phyloP scores from a whole-genome alignment of 1,140 invertebrate genomes.

The Neuroterus valhalla region DNA sequence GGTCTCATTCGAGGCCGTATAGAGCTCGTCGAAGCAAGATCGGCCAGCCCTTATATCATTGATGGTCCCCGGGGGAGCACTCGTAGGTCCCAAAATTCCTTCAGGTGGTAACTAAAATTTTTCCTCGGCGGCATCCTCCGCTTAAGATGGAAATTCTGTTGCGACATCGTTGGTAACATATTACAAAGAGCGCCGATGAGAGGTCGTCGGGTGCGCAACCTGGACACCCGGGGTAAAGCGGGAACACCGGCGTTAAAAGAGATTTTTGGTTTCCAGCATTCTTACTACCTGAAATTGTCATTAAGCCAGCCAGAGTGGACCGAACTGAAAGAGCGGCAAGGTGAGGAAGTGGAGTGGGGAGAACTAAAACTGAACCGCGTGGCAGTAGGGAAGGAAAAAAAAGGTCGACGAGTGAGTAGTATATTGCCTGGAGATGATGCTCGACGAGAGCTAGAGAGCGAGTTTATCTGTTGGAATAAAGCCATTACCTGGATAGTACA shows the following conservation, averaged over 20 bases:
- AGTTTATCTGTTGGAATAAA: slow-evolving; percentile 65
- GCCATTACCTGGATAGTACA: slow-evolving; percentile 64
- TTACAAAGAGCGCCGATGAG: slow-evolving; percentile 51
- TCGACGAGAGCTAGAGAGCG: slow-evolving; percentile 56
- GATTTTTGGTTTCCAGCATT: slow-evolving; percentile 57
- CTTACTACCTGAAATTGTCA: slow-evolving; percentile 65
- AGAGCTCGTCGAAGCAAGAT: neutral
- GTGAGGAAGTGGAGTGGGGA: slow-evolving; percentile 13
- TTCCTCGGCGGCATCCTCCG: slow-evolving; percentile 30
- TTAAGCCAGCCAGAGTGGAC: slow-evolving; percentile 52
- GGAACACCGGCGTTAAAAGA: slow-evolving; percentile 53
- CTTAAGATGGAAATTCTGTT: slow-evolving; percentile 56
- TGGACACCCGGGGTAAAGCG: slow-evolving; percentile 37
- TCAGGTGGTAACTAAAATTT: slow-evolving; percentile 39
- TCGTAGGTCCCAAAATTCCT: neutral
- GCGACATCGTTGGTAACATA: slow-evolving; percentile 47
- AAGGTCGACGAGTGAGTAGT: slow-evolving; percentile 51
- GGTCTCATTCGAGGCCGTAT: slow-evolving; percentile 5
- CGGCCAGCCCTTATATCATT: neutral
- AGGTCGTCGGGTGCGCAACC: slow-evolving; percentile 23
- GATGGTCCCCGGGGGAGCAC: neutral
- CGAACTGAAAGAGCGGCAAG: slow-evolving; percentile 39
- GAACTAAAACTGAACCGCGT: slow-evolving; percentile 26
- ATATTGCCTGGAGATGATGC: slow-evolving; percentile 60
- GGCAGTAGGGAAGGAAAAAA: slow-evolving; percentile 52